Evolutionary conservation across 2,888 invertebrate genomes (phyloP), one percentile per base, ranked within the genome.

Genomic region (Coleophora flavipennella): DNA sequence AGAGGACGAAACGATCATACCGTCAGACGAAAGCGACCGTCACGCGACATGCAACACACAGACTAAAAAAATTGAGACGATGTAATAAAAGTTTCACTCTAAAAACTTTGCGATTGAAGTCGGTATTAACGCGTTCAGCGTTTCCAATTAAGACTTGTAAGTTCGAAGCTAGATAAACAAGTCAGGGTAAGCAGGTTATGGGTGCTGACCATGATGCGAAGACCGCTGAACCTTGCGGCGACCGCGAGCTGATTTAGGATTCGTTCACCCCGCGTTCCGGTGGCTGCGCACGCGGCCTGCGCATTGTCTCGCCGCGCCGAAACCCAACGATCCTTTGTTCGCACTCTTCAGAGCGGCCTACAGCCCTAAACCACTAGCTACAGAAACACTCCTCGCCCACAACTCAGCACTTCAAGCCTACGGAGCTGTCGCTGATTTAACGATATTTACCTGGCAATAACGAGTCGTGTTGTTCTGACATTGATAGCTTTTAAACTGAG

Each of bases 201-300:
- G 56, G 52, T 49, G 48, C 48, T 49, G 52, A 43, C 49, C n/a
- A n/a, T n/a, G n/a, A n/a, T n/a, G 53, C 51, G 46, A 50, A 46
- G 42, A 28, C 46, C 43, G 44, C 51, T 20, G 20, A 20, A 6
- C n/a, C n/a, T 3, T 20, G 53, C 46, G 44, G 53, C 51, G 53
- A 52, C 57, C 51, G 57, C 68, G 65, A 67, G 73, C 73, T 71
- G 64, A 70, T 78, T 73, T 71, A 67, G 67, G 67, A 73, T 74
- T 74, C 79, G 70, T 80, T 80, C 77, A 78, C 75, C 78, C 64
- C 68, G 59, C 71, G 76, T 78, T 69, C 74, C 78, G 75, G 72
- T 71, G 50, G 65, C 58, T 71, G 70, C 58, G 59, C 58, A 62
- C 60, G 62, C 61, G 70, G 70, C 66, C 67, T 62, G 69, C 62